Base-by-base conservation (phyloP, 2,113 vertebrate species). In the Sceloporus tristichus region DNA sequence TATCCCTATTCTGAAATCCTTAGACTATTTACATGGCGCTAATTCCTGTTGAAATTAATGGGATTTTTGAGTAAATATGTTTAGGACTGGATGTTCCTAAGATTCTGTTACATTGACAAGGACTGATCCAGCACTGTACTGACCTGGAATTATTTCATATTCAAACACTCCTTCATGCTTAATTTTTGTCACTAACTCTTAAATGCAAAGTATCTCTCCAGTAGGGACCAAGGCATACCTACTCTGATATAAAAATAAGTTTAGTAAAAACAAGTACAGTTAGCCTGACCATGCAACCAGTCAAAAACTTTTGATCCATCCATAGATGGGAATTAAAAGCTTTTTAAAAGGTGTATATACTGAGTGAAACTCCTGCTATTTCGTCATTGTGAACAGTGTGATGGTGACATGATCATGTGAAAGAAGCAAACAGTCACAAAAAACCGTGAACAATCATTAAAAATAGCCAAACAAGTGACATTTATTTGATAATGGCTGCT, bases 331-430 rank as follows among this genome's bases (percentile, higher is more conserved):
- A 9, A 38, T 54, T 70, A 25, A n/a, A 34, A 77, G 23, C 40
- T 88, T 70, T 71, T 62, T 40, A 11, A 54, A 71, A 8, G 29
- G 29, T 40, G 77, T 53, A 48, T 27, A 78, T 78, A 40, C 42
- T 54, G 42, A 66, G 21, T 56, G 8, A 48, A 21, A 5, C 62
- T 84, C 23, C 23, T 18, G 27, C 54, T 53, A 42, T 56, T 48
- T 87, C 81, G 56, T 23, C 48, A 70, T 75, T 88, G 59, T 84
- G 73, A 78, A 84, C 75, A 88, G 42, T n/a, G 34, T 84, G 34
- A 66, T 54, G 73, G 48, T 78, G 62, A 78, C 53, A 78, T 29
- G 42, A 34, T 79, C 19, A 14, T 78, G 62, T 65, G 34, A 34
- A 42, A 29, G 34, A 79, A 70, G 40, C 75, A 85, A 65, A 68